Percentiles rank a stretch among this genome's conserved stretches.
Conservation (phyloP, 2,113 vertebrate species). For the Benitochromis conjunctus region DNA sequence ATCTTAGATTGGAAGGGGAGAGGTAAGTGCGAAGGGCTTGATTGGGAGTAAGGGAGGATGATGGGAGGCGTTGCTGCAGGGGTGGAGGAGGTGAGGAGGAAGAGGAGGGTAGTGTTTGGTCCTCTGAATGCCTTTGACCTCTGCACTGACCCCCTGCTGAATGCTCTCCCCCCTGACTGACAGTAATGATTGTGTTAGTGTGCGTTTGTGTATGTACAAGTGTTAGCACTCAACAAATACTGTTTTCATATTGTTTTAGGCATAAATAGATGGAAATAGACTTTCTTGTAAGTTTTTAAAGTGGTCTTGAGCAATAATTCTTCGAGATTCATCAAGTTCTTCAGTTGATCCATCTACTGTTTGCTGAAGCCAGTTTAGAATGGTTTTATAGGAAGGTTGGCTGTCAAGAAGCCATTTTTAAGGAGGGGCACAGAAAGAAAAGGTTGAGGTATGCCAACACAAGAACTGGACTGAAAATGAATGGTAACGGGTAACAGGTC, state of each 20-base stretch:
- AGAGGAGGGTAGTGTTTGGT: conserved; percentile 34
- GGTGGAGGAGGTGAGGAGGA: conserved; percentile 2
- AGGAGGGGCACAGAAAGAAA: not conserved
- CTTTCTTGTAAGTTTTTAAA: not conserved
- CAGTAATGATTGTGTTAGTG: conserved; percentile 46
- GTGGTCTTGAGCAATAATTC: not conserved
- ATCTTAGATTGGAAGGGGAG: conserved; percentile 17
- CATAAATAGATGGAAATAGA: not conserved
- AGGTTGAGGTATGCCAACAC: not conserved
- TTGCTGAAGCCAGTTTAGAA: not conserved
- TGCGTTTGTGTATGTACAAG: conserved; percentile 5
- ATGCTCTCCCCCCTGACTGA: conserved; percentile 22
- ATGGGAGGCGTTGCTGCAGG: conserved; percentile 20
- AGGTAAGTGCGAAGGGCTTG: conserved; percentile 46
- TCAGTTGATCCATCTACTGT: not conserved
- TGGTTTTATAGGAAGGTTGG: not conserved
- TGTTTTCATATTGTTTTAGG: not conserved
- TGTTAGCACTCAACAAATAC: not conserved
- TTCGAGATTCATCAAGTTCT: not conserved
- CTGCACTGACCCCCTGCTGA: conserved; percentile 55
- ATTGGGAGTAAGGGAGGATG: conserved; percentile 45
- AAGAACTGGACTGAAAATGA: not conserved
- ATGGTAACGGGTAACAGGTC: not conserved
- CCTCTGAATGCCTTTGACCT: conserved; percentile 73
- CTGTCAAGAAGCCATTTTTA: not conserved